These are phyloP conservation scores for Sebastolobus altivelis DNA, from an alignment of 2,797 vertebrate genomes.

Conservation along the genomic window DNA sequence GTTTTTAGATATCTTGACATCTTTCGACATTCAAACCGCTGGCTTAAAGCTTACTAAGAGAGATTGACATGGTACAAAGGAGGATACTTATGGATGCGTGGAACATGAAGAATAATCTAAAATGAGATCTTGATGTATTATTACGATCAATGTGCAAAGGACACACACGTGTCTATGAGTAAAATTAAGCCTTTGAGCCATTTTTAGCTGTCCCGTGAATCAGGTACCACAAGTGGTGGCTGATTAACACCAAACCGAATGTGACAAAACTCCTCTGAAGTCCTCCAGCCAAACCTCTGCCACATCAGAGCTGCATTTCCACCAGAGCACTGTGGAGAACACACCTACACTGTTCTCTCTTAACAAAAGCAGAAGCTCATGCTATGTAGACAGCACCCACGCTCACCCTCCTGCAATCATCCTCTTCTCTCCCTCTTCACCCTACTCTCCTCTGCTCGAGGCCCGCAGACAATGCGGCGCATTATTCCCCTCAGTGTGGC, in stretches of 20 bases:
- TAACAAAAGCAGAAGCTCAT: conserved; percentile 30
- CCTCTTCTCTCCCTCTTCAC: conserved; percentile 43
- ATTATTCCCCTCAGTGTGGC: conserved; percentile 37
- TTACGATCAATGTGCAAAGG: not conserved
- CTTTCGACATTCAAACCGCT: not conserved
- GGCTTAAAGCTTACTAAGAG: not conserved
- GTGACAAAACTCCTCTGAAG: conserved; percentile 14
- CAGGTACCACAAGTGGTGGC: not conserved
- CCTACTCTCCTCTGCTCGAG: conserved; percentile 23
- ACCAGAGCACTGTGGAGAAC: conserved; percentile 31
- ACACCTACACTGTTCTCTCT: conserved; percentile 41
- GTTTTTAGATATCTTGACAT: not conserved
- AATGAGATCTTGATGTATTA: not conserved
- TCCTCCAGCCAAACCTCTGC: conserved; percentile 11
- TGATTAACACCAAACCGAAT: not conserved
- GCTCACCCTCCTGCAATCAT: conserved; percentile 38
- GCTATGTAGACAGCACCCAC: conserved; percentile 43
- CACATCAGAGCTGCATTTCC: conserved; percentile 14
- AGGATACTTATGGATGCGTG: not conserved
- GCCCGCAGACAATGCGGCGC: conserved; percentile 26
- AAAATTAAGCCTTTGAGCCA: not conserved
- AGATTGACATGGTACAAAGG: not conserved
- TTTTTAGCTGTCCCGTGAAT: conserved; percentile 6
- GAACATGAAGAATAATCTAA: not conserved
- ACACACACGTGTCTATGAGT: not conserved